These are phyloP conservation scores for Pheosia gnoma DNA, from an alignment of 2,888 invertebrate species.

Conservation along the genomic window DNA sequence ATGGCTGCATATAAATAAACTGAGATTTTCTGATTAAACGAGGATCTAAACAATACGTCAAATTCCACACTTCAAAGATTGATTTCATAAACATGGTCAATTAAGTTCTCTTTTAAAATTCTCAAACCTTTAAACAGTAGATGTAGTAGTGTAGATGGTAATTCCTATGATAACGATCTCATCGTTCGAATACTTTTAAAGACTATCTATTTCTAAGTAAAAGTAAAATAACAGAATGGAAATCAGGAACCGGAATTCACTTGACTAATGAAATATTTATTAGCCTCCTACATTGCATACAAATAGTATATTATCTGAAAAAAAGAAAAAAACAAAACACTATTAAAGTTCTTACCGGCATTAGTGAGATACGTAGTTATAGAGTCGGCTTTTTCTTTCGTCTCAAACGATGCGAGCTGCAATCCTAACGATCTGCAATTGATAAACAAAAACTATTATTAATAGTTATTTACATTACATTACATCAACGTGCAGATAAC, in stretches of 20 bases:
- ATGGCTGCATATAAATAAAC: no score
- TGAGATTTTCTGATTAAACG: no score
- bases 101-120: no score
- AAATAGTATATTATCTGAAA: conserved; percentile 1
- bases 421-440: conserved; percentile 88
- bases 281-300: background rate
- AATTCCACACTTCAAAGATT: no score
- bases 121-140: no score
- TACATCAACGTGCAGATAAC: no score
- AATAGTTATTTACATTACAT: conserved; percentile 10
- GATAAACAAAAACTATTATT: conserved; percentile 34
- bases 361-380: conserved; percentile 92
- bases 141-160: no score
- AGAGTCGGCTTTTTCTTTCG: conserved; percentile 93
- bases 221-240: conserved; percentile 1
- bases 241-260: background rate
- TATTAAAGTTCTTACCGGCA: conserved; percentile 82
- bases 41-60: no score
- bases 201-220: background rate
- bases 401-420: conserved; percentile 93
- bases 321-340: conserved; percentile 13
- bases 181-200: background rate
- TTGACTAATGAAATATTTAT: background rate
- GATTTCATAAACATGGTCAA: no score
- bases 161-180: no score